Conservation (phyloP, 1,140 invertebrate genomes). For the Littorina saxatilis region DNA sequence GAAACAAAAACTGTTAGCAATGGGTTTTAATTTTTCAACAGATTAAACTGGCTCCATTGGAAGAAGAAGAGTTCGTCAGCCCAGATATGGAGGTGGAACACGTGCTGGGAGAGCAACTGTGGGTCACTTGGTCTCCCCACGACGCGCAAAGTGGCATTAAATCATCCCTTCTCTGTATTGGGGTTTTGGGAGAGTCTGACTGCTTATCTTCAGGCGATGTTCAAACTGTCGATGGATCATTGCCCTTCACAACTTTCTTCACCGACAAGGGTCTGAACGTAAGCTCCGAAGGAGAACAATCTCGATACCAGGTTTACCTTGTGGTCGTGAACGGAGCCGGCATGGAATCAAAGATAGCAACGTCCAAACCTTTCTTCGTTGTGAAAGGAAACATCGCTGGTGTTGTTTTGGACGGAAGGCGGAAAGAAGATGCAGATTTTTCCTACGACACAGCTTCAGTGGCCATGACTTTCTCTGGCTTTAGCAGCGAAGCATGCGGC, state of each 20-base stretch:
- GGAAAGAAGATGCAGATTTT: conserved; percentile 46
- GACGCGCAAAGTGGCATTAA: conserved; percentile 50
- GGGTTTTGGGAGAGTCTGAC: background rate
- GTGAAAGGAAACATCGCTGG: conserved; percentile 52
- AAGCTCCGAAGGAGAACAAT: background rate
- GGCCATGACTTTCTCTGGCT: conserved; percentile 51
- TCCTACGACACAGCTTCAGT: conserved; percentile 48
- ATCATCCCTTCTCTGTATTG: conserved; percentile 41
- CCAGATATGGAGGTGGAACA: conserved; percentile 49
- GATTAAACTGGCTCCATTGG: conserved; percentile 47
- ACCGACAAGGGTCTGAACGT: background rate
- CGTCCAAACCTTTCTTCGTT: conserved; percentile 45
- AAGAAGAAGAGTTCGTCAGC: conserved; percentile 49
- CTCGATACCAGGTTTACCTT: conserved; percentile 26
- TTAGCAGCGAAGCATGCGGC: conserved; percentile 54
- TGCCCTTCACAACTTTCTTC: background rate
- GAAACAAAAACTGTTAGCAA: background rate
- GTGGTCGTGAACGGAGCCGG: conserved; percentile 52
- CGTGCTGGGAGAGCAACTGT: conserved; percentile 41
- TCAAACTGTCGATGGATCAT: background rate
- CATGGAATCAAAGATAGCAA: conserved; percentile 19
- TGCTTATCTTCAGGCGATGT: background rate
- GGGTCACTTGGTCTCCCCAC: conserved; percentile 44
- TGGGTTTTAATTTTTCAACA: conserved; percentile 9
- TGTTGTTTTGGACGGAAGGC: conserved; percentile 48